Evolutionary conservation across 2,113 vertebrate genomes (phyloP).

Genomic region (Boleophthalmus pectinirostris): DNA sequence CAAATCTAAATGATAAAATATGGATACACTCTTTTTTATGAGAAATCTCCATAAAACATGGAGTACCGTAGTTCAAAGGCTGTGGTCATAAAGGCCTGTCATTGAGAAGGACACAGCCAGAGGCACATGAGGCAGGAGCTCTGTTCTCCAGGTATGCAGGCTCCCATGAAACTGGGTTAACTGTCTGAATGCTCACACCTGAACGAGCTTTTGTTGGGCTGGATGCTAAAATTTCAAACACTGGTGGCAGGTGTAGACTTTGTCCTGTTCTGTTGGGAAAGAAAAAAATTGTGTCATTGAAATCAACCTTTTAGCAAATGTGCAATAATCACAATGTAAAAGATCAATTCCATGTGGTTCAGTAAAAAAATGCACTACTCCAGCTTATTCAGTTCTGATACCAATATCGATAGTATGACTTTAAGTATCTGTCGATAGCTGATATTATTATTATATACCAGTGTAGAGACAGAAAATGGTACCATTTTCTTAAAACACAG

Average conservation of each 20-base stretch:
- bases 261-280: neutral
- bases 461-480: no score
- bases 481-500: no score
- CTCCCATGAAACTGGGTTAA: neutral
- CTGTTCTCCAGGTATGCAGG: neutral
- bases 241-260: neutral
- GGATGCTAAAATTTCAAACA: neutral
- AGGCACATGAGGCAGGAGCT: conserved; percentile 7
- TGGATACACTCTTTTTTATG: neutral
- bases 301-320: no score
- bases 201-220: neutral
- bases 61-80: conserved; percentile 7
- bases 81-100: neutral
- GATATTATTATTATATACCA: no score
- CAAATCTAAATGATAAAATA: neutral
- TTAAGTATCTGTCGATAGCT: no score
- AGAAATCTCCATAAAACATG: neutral
- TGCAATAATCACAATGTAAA: neutral
- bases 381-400: no score
- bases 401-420: no score
- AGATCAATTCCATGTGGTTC: neutral
- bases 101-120: neutral
- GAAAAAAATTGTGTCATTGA: no score
- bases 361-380: no score
- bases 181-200: neutral